Base-by-base conservation (phyloP, 2,113 vertebrate species). In the Chlorocebus sabaeus region DNA sequence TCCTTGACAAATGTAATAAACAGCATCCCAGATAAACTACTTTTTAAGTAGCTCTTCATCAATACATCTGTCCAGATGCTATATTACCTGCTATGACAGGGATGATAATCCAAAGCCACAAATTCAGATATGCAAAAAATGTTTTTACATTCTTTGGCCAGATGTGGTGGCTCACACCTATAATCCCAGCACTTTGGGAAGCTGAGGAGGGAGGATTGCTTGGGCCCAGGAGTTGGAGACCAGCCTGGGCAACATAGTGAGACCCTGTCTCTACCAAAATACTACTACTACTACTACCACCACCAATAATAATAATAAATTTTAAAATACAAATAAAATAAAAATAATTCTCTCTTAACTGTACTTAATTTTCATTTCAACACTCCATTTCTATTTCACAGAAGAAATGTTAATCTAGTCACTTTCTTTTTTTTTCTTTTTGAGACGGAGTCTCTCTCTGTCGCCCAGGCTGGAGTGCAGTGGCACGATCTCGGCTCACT, bases 101-200 rank as follows among this genome's bases (percentile, higher is more conserved):
- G 59, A 79, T 67, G n/a, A 48, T 88, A 76, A 70, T 35, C 18
- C 59, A 91, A 85, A 96, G 23, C 55, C 61, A 68, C 13, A 89
- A 72, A 45, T 81, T 89, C 13, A 85, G 27, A 76, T 59, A 48
- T 43, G 40, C 52, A 18, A 67, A 38, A 85, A 68, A 1, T 6
- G 0, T 32, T 25, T 8, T 72, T 90, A 48, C 38, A 78, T 55
- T 55, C 18, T 55, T 55, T 55, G 52, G 52, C 52, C 6, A 7
- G 52, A 18, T 55, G 52, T 55, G 52, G 59, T 61, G 9, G 59
- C 59, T 61, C 59, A 22, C 52, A 55, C 18, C 52, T 55, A 2
- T 55, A 55, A 55, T 55, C 6, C 52, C 18, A 55, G 52, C 18
- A 55, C 52, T 55, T 55, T 7, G 52, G 52, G 52, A 55, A 20